Evolutionary conservation across 1,140 invertebrate species (phyloP).

Genomic region (Drosophila pandora): DNA sequence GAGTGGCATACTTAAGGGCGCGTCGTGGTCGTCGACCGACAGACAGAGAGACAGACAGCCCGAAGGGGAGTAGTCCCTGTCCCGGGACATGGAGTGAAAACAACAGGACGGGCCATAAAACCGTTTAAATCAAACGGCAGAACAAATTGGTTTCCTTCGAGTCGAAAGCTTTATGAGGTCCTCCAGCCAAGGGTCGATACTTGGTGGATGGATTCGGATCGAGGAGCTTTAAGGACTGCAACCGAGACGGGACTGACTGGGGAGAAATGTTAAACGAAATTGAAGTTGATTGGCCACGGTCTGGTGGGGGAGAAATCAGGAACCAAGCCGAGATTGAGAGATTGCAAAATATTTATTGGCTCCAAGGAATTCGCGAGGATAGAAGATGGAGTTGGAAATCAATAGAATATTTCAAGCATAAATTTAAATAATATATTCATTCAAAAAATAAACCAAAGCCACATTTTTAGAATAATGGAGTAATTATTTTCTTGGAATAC

Average conservation of each 20-base stretch:
- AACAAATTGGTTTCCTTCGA: conserved; percentile 82
- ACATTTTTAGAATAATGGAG: background rate
- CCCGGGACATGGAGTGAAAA: conserved; percentile 63
- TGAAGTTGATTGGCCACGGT: conserved; percentile 49
- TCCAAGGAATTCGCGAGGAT: background rate
- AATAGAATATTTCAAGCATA: background rate
- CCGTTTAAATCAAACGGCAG: conserved; percentile 82
- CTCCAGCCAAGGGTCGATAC: conserved; percentile 61
- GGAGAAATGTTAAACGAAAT: conserved; percentile 34
- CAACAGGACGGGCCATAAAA: conserved; percentile 79
- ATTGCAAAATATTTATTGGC: conserved; percentile 37
- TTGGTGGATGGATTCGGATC: conserved; percentile 18
- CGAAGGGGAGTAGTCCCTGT: conserved; percentile 8
- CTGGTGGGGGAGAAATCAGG: conserved; percentile 23
- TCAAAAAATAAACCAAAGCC: background rate
- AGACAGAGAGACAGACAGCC: conserved; percentile 13
- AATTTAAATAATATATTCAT: background rate
- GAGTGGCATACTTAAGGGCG: conserved; percentile 81
- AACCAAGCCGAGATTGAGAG: conserved; percentile 26
- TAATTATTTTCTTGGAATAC: background rate
- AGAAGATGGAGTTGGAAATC: background rate
- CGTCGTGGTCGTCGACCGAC: conserved; percentile 53
- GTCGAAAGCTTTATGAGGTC: conserved; percentile 74
- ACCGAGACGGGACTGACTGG: background rate
- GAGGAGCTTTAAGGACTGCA: conserved; percentile 27